Evolutionary conservation across 2,113 vertebrate genomes (phyloP).

Genomic region (Xiphophorus hellerii): DNA sequence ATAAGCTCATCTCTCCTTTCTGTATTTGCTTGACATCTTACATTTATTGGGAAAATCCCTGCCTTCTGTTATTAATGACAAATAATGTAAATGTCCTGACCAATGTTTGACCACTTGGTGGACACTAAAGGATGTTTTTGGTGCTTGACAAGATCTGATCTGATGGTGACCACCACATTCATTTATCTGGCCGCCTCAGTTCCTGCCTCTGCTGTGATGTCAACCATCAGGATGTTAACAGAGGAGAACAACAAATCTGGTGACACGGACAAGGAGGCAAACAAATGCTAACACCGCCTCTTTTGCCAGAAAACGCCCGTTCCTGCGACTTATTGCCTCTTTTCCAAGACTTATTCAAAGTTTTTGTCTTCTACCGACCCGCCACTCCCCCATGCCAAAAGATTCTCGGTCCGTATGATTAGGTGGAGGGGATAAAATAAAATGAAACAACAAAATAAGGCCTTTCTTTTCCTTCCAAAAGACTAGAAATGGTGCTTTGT

Average conservation of each 20-base stretch:
- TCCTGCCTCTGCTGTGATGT: conserved; percentile 49
- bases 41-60: too few species aligned
- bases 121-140: background rate
- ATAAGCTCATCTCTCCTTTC: too few species aligned
- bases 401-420: conserved; percentile 54
- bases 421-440: conserved; percentile 68
- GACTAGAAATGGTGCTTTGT: conserved; percentile 88
- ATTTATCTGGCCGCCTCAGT: conserved; percentile 7
- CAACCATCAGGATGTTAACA: conserved; percentile 78
- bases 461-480: conserved; percentile 71
- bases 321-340: conserved; percentile 89
- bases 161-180: too few species aligned
- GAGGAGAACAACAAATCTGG: conserved; percentile 53
- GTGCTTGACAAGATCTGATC: background rate
- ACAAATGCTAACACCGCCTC: conserved; percentile 91
- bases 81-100: background rate
- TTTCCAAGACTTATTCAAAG: conserved; percentile 87
- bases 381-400: conserved; percentile 54
- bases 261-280: conserved; percentile 86
- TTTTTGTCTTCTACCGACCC: conserved; percentile 68
- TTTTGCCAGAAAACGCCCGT: conserved; percentile 82
- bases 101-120: background rate
- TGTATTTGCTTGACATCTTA: too few species aligned
- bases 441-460: conserved; percentile 76
- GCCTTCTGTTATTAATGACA: background rate